Evolutionary conservation across 2,888 invertebrate genomes (phyloP).

Genomic region (Pseudococcus jackbeardsleyi): DNA sequence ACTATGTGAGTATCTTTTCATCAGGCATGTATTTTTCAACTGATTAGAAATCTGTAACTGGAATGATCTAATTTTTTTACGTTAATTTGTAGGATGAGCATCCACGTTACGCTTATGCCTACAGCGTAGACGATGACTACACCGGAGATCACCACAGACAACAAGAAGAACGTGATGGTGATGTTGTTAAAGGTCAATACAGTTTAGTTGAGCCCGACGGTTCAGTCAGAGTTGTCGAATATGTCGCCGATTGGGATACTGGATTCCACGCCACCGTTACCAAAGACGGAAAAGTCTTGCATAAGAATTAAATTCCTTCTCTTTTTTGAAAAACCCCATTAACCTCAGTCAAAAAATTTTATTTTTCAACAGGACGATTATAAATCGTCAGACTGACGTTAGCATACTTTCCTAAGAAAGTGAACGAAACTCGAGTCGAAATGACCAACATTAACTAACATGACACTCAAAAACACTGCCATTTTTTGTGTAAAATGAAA

Average conservation of each 20-base stretch:
- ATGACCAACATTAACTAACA: background rate
- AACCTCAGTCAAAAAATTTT: slow-evolving; percentile 31
- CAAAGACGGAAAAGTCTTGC: slow-evolving; percentile 62
- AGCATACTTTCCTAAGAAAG: background rate
- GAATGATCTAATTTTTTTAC: background rate
- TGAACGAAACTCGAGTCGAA: background rate
- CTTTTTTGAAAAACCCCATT: background rate
- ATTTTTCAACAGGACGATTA: slow-evolving; percentile 1
- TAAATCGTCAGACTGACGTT: slow-evolving; percentile 35
- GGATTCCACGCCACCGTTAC: slow-evolving; percentile 81
- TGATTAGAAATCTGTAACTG: background rate
- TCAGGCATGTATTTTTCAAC: too few species aligned
- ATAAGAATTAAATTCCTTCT: slow-evolving; percentile 24
- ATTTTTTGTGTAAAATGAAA: background rate
- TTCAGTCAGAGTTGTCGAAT: slow-evolving; percentile 80
- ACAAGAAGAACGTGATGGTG: slow-evolving; percentile 80
- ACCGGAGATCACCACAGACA: slow-evolving; percentile 82
- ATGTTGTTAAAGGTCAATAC: slow-evolving; percentile 77
- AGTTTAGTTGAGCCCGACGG: slow-evolving; percentile 78
- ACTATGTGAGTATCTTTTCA: slow-evolving; percentile 65
- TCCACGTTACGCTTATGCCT: slow-evolving; percentile 78
- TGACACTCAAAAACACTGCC: slow-evolving; percentile 37
- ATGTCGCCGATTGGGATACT: slow-evolving; percentile 82
- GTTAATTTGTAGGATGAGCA: slow-evolving; percentile 65
- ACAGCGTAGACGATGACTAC: slow-evolving; percentile 81